Evolutionary conservation across 2,888 invertebrate species (phyloP).

Genomic region (Acholoe squamosa): DNA sequence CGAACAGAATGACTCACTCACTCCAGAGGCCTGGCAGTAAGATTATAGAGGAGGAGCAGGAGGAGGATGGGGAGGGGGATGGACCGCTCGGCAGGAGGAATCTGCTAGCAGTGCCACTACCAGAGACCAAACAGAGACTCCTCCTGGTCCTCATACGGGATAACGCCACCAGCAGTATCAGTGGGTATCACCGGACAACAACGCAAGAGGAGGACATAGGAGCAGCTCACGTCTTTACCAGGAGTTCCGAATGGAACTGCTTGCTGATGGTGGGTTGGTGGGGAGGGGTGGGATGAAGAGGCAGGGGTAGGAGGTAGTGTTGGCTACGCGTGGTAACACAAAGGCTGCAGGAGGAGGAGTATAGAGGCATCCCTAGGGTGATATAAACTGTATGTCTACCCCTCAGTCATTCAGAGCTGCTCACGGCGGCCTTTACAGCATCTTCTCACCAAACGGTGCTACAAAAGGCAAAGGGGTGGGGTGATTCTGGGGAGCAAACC

Average conservation of each 20-base stretch:
- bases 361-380: too few relatives aligned
- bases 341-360: neutral
- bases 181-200: neutral
- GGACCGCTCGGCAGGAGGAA: neutral
- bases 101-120: neutral
- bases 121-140: neutral
- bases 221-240: too few relatives aligned
- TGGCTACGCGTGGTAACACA: neutral
- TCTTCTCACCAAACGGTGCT: too few relatives aligned
- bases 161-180: neutral
- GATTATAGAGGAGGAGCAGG: neutral
- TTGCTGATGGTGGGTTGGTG: neutral
- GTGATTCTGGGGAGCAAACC: too few relatives aligned
- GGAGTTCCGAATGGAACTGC: too few relatives aligned
- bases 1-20: neutral
- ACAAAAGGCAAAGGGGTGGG: too few relatives aligned
- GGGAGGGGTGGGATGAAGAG: neutral
- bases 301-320: neutral
- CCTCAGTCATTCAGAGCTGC: too few relatives aligned
- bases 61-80: too few relatives aligned
- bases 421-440: too few relatives aligned
- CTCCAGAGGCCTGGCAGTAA: neutral
- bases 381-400: too few relatives aligned
- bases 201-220: neutral
- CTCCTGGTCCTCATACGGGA: conserved; percentile 17